phyloP scores from a whole-genome alignment of 2,113 vertebrate species.

The Poecile atricapillus region DNA sequence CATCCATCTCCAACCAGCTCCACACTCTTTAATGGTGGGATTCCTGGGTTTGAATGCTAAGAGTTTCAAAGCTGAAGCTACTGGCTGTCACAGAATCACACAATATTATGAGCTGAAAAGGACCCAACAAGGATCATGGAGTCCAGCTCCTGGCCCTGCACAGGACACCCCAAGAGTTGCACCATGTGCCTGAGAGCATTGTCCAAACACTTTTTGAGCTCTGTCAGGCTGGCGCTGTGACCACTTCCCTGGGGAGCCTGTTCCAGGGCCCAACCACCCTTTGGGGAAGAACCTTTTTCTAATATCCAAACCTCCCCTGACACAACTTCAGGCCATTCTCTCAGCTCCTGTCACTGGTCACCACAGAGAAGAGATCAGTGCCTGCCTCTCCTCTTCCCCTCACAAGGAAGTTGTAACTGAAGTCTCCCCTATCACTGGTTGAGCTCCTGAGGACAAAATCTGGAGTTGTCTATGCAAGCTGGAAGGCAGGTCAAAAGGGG shows the following conservation, averaged over 20 bases:
- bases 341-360: rapidly evolving
- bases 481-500: background rate
- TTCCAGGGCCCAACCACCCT: background rate
- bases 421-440: background rate
- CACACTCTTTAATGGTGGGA: background rate
- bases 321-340: background rate
- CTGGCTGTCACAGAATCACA: background rate
- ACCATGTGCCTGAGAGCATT: background rate
- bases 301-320: background rate
- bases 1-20: background rate
- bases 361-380: background rate
- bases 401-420: background rate
- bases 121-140: background rate
- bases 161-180: background rate
- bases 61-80: background rate
- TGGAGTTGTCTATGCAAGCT: background rate
- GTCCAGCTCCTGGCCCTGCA: background rate
- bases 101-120: background rate
- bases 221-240: background rate
- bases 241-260: background rate
- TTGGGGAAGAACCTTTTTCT: background rate
- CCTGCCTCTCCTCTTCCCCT: background rate
- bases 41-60: background rate
- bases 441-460: background rate
- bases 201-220: rapidly evolving